Conservation (phyloP, 2,797 vertebrate genomes). For the Amazona finschi region DNA sequence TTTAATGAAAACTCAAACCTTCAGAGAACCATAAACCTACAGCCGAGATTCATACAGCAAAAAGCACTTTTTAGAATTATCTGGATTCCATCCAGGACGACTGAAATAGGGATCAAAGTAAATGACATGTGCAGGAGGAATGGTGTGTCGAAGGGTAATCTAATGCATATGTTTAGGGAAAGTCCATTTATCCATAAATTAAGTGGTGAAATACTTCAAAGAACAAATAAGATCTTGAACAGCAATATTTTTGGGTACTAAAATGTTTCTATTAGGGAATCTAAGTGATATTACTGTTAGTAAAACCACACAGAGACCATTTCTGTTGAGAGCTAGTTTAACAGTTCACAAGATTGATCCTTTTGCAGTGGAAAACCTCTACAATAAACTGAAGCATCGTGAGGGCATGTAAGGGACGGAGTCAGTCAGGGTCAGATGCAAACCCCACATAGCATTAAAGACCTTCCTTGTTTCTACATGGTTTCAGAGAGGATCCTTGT, state of each 20-base stretch:
- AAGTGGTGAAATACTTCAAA: conserved; percentile 67
- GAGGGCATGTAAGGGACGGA: neutral
- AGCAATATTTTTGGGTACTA: conserved; percentile 52
- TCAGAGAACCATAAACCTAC: conserved; percentile 36
- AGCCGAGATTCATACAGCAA: conserved; percentile 62
- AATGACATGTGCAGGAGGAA: conserved; percentile 58
- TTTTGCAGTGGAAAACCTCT: conserved; percentile 22
- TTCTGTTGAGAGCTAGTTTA: conserved; percentile 30
- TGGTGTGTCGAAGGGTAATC: conserved; percentile 62
- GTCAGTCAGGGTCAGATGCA: neutral
- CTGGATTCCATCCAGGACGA: conserved; percentile 40
- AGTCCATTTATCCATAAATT: conserved; percentile 65
- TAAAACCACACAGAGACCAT: conserved; percentile 46
- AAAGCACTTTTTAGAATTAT: conserved; percentile 60
- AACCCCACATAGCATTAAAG: neutral
- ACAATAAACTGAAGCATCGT: neutral
- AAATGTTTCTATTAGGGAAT: conserved; percentile 53
- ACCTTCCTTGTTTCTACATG: neutral
- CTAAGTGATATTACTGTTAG: conserved; percentile 40
- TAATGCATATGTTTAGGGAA: conserved; percentile 62
- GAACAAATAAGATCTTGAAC: conserved; percentile 53
- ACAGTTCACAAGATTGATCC: neutral
- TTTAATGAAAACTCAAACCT: conserved; percentile 52
- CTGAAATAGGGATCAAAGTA: conserved; percentile 68
- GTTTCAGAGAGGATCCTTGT: neutral